Percentiles rank a stretch among this genome's conserved stretches.
phyloP scores from a whole-genome alignment of 2,113 vertebrate genomes.

The Puntigrus tetrazona region DNA sequence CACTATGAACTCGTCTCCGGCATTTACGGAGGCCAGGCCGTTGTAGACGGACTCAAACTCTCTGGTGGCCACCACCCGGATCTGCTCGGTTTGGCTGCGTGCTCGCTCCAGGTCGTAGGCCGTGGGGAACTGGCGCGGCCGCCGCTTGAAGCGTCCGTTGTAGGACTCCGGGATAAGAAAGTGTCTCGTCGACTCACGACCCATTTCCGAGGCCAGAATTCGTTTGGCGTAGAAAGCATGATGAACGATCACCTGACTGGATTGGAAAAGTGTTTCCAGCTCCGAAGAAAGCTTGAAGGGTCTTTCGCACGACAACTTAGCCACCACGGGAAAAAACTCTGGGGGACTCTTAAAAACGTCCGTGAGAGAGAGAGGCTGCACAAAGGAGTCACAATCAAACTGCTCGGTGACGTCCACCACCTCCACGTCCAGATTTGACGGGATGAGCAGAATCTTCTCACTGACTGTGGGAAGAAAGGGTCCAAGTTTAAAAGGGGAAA shows the following conservation, averaged over 20 bases:
- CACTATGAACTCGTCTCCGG: conserved; percentile 83
- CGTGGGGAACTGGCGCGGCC: conserved; percentile 81
- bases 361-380: conserved; percentile 76
- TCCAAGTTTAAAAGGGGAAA: not conserved
- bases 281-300: conserved; percentile 60
- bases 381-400: conserved; percentile 74
- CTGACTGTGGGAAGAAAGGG: conserved; percentile 70
- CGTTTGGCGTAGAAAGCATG: conserved; percentile 73
- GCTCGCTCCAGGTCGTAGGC: conserved; percentile 82
- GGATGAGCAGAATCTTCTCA: conserved; percentile 77
- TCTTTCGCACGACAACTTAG: conserved; percentile 75
- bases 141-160: conserved; percentile 83
- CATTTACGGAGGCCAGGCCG: conserved; percentile 74
- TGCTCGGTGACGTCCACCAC: conserved; percentile 82
- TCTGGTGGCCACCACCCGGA: conserved; percentile 84
- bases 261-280: conserved; percentile 63
- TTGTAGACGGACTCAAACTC: conserved; percentile 69
- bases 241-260: conserved; percentile 78
- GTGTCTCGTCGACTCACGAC: conserved; percentile 75
- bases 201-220: conserved; percentile 81
- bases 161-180: conserved; percentile 84
- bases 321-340: conserved; percentile 80
- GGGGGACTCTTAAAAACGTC: conserved; percentile 78
- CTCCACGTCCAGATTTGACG: conserved; percentile 84
- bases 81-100: conserved; percentile 74